Conservation (phyloP, 2,113 vertebrate genomes). For the Pantherophis guttatus region DNA sequence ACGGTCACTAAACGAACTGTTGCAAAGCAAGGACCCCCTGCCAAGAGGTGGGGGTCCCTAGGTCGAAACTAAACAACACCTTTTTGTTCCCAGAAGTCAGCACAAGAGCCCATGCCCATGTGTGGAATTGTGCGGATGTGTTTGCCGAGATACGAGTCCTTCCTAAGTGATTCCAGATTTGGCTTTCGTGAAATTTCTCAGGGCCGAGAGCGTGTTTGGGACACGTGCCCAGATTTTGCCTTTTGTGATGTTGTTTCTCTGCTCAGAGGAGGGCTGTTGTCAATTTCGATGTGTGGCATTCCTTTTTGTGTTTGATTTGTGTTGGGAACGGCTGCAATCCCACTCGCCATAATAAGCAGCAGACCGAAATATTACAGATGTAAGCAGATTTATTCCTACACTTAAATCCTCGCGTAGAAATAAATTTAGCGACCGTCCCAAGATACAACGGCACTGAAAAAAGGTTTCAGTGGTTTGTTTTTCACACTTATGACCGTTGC, state of each 20-base stretch:
- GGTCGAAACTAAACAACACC: neutral
- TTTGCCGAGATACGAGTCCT: accelerated
- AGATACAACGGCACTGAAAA: neutral
- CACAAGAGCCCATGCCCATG: neutral
- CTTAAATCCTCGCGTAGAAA: no score
- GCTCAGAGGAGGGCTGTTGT: neutral
- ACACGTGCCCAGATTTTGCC: neutral
- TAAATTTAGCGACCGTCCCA: neutral
- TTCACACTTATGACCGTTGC: neutral
- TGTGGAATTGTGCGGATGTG: neutral
- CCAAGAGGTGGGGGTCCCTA: neutral
- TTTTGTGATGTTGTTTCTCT: neutral
- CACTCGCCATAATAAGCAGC: neutral
- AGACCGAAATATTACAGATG: no score
- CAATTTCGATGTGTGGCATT: neutral
- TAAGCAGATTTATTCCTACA: neutral
- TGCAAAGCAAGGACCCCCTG: neutral
- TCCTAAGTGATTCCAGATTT: neutral
- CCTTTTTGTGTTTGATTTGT: neutral
- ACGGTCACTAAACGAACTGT: no score
- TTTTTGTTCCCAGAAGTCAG: neutral
- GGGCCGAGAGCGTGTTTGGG: neutral
- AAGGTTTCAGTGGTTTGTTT: neutral
- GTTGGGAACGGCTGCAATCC: neutral
- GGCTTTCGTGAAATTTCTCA: neutral